Percentiles rank a stretch among this genome's conserved stretches.
Conservation (phyloP, 1,140 invertebrate species). For the Adoxophyes honmai region DNA sequence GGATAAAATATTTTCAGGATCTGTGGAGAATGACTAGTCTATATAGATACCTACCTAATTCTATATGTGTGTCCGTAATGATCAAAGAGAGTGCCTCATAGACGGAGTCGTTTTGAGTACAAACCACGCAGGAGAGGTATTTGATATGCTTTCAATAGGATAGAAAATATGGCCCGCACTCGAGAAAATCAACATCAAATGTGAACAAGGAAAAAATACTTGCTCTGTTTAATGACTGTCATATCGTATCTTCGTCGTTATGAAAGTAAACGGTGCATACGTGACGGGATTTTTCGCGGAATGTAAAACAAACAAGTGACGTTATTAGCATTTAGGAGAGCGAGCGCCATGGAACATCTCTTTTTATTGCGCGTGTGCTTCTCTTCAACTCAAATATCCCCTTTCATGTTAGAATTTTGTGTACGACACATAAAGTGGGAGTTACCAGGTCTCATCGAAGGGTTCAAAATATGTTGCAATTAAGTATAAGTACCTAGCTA, state of each 20-base stretch:
- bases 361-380: neutral
- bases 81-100: neutral
- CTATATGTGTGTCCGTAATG: no score
- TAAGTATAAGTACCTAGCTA: no score
- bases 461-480: no score
- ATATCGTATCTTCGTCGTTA: neutral
- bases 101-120: neutral
- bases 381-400: neutral
- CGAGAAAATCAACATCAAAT: neutral
- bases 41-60: no score
- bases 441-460: no score
- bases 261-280: neutral
- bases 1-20: no score
- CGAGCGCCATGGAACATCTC: neutral
- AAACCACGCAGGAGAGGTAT: neutral
- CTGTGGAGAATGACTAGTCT: no score
- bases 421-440: neutral
- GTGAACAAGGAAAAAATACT: slow-evolving; percentile 5
- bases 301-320: neutral
- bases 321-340: slow-evolving; percentile 1
- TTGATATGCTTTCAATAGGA: neutral
- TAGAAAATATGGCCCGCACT: neutral
- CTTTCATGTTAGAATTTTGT: neutral
- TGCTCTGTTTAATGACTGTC: neutral
- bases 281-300: neutral